These are phyloP conservation scores for Phasia obesa DNA, from an alignment of 2,888 invertebrate genomes.

Conservation along the genomic window DNA sequence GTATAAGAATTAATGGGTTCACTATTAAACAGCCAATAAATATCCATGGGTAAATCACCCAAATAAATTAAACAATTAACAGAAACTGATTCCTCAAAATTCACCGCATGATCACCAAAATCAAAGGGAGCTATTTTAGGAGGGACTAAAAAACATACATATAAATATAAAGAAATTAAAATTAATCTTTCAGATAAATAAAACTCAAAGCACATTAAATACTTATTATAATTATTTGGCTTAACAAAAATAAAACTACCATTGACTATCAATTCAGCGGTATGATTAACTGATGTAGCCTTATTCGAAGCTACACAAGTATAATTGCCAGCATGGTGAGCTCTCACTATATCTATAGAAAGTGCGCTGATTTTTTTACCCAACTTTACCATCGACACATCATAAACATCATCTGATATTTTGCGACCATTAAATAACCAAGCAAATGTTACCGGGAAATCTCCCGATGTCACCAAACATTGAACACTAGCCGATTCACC, in stretches of 20 bases:
- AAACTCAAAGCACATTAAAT: neutral
- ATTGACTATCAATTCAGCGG: conserved; percentile 86
- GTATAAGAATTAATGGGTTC: conserved; percentile 80
- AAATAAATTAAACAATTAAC: conserved; percentile 85
- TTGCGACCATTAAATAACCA: conserved; percentile 86
- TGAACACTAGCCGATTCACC: conserved; percentile 86
- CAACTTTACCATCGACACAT: conserved; percentile 83
- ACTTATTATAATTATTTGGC: neutral
- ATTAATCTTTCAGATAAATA: conserved; percentile 7
- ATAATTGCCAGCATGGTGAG: conserved; percentile 88
- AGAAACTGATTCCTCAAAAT: conserved; percentile 86
- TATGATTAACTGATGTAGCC: conserved; percentile 85
- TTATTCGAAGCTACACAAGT: conserved; percentile 87
- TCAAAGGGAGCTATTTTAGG: conserved; percentile 89
- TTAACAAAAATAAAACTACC: conserved; percentile 81
- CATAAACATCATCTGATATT: conserved; percentile 82
- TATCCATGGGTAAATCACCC: conserved; percentile 87
- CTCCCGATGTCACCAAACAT: conserved; percentile 86
- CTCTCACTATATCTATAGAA: conserved; percentile 87
- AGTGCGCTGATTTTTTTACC: conserved; percentile 87
- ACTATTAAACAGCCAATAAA: conserved; percentile 84
- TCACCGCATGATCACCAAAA: conserved; percentile 87
- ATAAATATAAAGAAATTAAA: conserved; percentile 14
- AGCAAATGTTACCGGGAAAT: conserved; percentile 86
- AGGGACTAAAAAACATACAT: conserved; percentile 84